Evolutionary conservation across 2,797 vertebrate genomes (phyloP), one percentile per base, ranked within the genome.

Genomic region (Alosa sapidissima): DNA sequence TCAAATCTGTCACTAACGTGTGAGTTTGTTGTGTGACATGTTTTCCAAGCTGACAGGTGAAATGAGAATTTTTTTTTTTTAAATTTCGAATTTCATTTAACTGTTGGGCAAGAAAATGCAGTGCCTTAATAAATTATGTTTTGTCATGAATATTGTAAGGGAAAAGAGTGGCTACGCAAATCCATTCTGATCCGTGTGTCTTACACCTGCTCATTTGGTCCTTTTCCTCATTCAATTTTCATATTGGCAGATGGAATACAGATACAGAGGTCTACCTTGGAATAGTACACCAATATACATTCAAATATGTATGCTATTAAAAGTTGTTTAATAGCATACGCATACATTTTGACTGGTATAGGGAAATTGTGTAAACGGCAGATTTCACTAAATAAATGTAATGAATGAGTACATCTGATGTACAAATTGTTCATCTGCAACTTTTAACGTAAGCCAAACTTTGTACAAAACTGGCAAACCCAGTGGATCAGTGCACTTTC

Each of bases 11-110:
- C 19, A 14, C 19, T 75, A 19, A 62, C 1, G 36, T 21, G 36
- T 10, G 33, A 41, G 13, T 19, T 45, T 36, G 5, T 75, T 75
- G 11, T 41, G 68, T 41, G 68, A 41, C 68, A 72, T 16, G 68
- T 36, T 72, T 72, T 72, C 3, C 65, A 72, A 72, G 33, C 33
- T 6, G 68, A 75, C 68, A 75, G 68, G 68, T 75, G 68, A 75
- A 11, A 75, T 75, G 68, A 75, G 11, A 75, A 75, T 19, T 41
- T 41, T 75, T 75, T 45, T 14, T 75, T 14, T 3, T 36, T 19
- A 36, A 45, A 75, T 45, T 45, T 75, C 0, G 19, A 19, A 75
- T 75, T 62, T 45, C 36, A 19, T 41, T 75, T 75, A 75, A 75
- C 33, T 45, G 45, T 62, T 45, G 68, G 36, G 36, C 68, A 75